These are phyloP conservation scores for Setophaga petechia DNA, from an alignment of 2,113 vertebrate species.

Conservation along the genomic window DNA sequence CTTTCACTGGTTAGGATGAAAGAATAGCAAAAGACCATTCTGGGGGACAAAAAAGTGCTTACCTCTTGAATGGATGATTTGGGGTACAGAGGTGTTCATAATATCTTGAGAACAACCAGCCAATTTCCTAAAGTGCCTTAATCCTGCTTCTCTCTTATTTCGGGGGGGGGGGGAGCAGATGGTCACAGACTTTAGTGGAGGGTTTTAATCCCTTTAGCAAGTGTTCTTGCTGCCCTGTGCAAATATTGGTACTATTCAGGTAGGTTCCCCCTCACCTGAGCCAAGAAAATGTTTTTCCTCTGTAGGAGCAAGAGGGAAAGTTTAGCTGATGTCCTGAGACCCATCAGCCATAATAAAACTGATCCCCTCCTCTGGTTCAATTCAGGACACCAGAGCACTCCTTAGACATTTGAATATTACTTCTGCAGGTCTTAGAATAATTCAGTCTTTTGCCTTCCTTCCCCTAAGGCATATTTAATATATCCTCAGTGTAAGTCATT, in stretches of 20 bases:
- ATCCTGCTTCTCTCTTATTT: neutral
- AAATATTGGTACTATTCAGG: neutral
- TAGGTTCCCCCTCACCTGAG: neutral
- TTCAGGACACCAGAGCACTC: neutral
- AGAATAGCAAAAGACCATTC: neutral
- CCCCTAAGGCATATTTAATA: neutral
- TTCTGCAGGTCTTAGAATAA: neutral
- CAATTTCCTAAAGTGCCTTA: neutral
- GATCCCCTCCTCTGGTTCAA: neutral
- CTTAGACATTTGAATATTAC: neutral
- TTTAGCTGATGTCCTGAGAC: neutral
- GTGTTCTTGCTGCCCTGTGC: neutral
- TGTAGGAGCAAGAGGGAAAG: neutral
- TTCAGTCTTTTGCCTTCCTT: neutral
- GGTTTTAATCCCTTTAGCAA: neutral
- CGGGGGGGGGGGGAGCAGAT: neutral
- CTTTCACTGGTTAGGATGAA: neutral
- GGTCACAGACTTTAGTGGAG: neutral
- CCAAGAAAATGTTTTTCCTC: neutral
- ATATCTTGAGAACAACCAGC: neutral
- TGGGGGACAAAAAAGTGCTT: neutral
- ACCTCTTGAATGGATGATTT: neutral
- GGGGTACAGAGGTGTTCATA: neutral
- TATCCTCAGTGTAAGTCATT: neutral
- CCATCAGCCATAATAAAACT: neutral